phyloP scores from a whole-genome alignment of 1,140 invertebrate species.

The Tetragonula clypearis region DNA sequence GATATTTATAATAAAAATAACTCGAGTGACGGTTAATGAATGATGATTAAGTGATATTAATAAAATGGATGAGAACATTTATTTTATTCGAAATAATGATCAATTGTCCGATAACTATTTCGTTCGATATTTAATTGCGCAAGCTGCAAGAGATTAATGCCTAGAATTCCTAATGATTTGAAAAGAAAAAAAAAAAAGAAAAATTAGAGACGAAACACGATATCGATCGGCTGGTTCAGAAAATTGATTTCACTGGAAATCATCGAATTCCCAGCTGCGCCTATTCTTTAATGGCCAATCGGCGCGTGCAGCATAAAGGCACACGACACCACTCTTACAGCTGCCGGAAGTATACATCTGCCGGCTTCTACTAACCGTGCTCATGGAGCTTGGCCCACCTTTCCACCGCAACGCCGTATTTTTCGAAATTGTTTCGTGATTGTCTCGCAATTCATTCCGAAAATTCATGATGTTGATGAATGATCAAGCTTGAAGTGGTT shows the following conservation, averaged over 20 bases:
- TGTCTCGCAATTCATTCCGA: not conserved
- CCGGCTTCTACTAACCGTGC: constrained; percentile 71
- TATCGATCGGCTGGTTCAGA: not conserved
- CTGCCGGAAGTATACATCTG: constrained; percentile 79
- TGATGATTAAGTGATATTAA: too few relatives aligned
- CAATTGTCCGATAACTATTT: too few relatives aligned
- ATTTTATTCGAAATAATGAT: too few relatives aligned
- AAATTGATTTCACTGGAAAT: constrained; percentile 60
- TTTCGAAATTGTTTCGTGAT: constrained; percentile 11
- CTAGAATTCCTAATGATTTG: too few relatives aligned
- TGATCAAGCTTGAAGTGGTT: too few relatives aligned
- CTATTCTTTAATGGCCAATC: constrained; percentile 66
- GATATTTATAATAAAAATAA: too few relatives aligned
- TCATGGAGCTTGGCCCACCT: constrained; percentile 62
- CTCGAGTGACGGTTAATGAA: too few relatives aligned
- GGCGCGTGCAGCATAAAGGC: constrained; percentile 71
- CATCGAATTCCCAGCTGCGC: constrained; percentile 56
- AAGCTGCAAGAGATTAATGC: too few relatives aligned
- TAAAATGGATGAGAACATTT: too few relatives aligned
- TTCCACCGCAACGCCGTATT: not conserved
- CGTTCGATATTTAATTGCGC: too few relatives aligned
- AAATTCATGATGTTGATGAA: not conserved
- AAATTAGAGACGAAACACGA: not conserved
- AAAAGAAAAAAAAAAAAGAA: too few relatives aligned
- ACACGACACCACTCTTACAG: constrained; percentile 72